These are phyloP conservation scores for Limnodromus scolopaceus DNA, from an alignment of 2,797 vertebrate species.

Conservation along the genomic window DNA sequence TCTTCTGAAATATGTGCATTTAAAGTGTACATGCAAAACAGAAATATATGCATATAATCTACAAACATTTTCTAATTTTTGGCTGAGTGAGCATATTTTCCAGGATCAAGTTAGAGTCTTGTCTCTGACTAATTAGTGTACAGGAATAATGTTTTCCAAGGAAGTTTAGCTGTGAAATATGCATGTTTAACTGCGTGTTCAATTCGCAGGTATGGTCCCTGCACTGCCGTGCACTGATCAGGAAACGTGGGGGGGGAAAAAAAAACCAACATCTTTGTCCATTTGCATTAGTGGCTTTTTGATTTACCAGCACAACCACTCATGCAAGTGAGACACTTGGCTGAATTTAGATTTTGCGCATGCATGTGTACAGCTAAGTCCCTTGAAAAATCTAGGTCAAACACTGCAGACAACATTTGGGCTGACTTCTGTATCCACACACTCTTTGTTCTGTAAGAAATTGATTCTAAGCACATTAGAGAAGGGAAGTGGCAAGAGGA, in stretches of 20 bases:
- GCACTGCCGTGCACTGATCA: neutral
- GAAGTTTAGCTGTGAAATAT: neutral
- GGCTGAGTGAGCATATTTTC: neutral
- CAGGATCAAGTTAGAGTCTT: neutral
- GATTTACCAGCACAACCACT: neutral
- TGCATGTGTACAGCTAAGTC: neutral
- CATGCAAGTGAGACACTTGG: neutral
- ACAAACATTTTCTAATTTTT: neutral
- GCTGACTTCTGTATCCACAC: neutral
- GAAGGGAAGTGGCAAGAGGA: neutral
- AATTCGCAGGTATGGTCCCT: neutral
- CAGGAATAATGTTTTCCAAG: neutral
- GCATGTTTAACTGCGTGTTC: neutral
- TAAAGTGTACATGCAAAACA: neutral
- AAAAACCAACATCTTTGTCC: neutral
- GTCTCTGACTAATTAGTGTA: conserved; percentile 14
- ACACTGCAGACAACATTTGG: neutral
- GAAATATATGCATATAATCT: neutral
- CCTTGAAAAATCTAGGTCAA: conserved; percentile 28
- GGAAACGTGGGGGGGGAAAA: neutral
- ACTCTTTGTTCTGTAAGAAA: neutral
- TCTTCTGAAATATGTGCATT: neutral
- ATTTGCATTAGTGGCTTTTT: neutral
- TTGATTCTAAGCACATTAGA: neutral
- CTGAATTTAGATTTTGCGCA: neutral